These are phyloP conservation scores for Microtus richardsoni DNA, from an alignment of 2,113 vertebrate genomes.

Conservation along the genomic window DNA sequence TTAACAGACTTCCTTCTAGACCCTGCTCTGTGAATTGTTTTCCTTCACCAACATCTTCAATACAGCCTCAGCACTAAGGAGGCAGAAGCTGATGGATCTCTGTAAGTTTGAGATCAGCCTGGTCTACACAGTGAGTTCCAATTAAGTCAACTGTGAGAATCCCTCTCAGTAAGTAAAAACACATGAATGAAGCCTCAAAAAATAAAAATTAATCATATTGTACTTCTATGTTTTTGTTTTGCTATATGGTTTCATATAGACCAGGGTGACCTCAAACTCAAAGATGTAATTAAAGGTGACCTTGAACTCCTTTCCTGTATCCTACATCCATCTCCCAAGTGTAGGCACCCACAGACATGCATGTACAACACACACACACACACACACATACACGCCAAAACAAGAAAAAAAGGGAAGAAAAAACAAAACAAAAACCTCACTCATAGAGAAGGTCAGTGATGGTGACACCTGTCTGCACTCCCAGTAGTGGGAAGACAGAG, in stretches of 20 bases:
- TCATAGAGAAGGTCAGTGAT: background rate
- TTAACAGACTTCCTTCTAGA: background rate
- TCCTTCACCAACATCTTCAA: background rate
- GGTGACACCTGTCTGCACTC: background rate
- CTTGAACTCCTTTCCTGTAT: background rate
- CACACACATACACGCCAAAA: background rate
- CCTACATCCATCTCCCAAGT: background rate
- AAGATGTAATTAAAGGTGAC: background rate
- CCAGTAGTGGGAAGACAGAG: background rate
- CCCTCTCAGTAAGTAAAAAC: background rate
- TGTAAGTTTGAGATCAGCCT: background rate
- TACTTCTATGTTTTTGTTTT: background rate
- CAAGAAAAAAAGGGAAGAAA: background rate
- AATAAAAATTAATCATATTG: background rate
- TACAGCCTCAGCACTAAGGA: background rate
- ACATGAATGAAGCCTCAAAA: background rate
- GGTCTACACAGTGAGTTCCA: background rate
- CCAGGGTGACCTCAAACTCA: background rate
- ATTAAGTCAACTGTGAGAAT: background rate
- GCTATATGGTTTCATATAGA: background rate
- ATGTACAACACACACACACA: too few relatives aligned
- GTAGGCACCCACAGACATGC: background rate
- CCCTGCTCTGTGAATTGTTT: conserved; percentile 3
- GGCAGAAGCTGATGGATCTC: background rate
- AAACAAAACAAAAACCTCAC: background rate